Evolutionary conservation across 2,888 invertebrate species (phyloP), one percentile per base, ranked within the genome.

Genomic region (Drepana falcataria): DNA sequence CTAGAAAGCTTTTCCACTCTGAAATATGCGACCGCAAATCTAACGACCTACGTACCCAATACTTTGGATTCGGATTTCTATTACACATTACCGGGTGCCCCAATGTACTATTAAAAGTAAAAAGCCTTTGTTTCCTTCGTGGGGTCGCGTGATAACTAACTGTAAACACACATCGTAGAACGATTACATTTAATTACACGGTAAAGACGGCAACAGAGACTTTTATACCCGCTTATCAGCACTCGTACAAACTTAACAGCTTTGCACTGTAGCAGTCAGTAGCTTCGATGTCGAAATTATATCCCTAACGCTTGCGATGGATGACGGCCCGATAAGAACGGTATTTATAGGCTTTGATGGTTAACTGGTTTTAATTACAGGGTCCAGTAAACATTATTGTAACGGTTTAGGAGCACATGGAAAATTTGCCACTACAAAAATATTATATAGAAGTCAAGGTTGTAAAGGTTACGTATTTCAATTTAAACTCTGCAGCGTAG

Each of bases 181-280:
- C 76, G 78, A 83, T 81, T 84, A 83, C 80, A 75, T 85, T 85
- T 87, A 86, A 85, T 85, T 86, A 83, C 77, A 85, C 72, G 72
- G 76, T 69, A 69, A 75, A 83, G 77, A 85, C 72, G 72, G 76
- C 69, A 69, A 75, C 71, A 69, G 75, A 81, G 77, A 78, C 73
- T 78, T 64, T 66, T 77, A 71, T 75, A 69, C 63, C 54, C 63
- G 68, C 79, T 81, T 83, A 82, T 81, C 80, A 64, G 66, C 56
- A 60, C 60, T 66, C 61, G 61, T 65, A 62, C 59, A 59, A 68
- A 66, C 61, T 67, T 66, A 68, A 67, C 69, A 64, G 67, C 65
- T 68, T 61, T 65, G 51, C 61, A 60, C 51, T 53, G 65, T 62
- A 61, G 66, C 68, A 64, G 66, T 61, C 57, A 66, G 61, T 61